Conservation (phyloP, 2,113 vertebrate genomes). For the Odobenus rosmarus region DNA sequence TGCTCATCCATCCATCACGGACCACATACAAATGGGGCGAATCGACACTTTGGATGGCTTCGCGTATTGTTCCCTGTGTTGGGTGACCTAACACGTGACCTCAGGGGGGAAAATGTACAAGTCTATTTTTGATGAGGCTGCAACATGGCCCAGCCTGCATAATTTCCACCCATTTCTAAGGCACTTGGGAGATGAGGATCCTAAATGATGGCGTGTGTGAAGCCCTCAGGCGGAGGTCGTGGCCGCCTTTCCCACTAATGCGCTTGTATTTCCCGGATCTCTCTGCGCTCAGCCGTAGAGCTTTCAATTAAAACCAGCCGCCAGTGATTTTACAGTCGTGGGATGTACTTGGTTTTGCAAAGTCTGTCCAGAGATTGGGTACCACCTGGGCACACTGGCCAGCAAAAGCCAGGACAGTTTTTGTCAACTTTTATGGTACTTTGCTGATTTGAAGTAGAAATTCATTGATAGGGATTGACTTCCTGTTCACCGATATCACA, state of each 20-base stretch:
- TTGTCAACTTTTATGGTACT: neutral
- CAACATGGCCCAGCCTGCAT: neutral
- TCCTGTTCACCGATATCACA: neutral
- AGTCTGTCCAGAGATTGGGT: neutral
- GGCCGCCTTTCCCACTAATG: constrained; percentile 61
- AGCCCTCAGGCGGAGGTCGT: constrained; percentile 34
- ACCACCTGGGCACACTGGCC: neutral
- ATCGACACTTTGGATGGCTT: constrained; percentile 31
- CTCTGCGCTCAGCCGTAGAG: neutral
- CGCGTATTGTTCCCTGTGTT: neutral
- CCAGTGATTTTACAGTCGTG: neutral
- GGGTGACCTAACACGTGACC: constrained; percentile 70
- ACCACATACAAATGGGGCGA: neutral
- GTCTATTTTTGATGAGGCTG: neutral
- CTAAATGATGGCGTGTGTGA: constrained; percentile 11
- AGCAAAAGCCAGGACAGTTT: neutral
- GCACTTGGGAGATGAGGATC: constrained; percentile 27
- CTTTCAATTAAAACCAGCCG: constrained; percentile 24
- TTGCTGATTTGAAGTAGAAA: neutral
- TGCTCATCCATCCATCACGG: constrained; percentile 45
- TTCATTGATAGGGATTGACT: neutral
- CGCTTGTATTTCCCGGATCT: constrained; percentile 23
- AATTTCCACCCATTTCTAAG: constrained; percentile 50
- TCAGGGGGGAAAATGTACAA: constrained; percentile 18
- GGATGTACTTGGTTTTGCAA: neutral